Evolutionary conservation across 2,113 vertebrate species (phyloP).

Genomic region (Eolophus roseicapilla): DNA sequence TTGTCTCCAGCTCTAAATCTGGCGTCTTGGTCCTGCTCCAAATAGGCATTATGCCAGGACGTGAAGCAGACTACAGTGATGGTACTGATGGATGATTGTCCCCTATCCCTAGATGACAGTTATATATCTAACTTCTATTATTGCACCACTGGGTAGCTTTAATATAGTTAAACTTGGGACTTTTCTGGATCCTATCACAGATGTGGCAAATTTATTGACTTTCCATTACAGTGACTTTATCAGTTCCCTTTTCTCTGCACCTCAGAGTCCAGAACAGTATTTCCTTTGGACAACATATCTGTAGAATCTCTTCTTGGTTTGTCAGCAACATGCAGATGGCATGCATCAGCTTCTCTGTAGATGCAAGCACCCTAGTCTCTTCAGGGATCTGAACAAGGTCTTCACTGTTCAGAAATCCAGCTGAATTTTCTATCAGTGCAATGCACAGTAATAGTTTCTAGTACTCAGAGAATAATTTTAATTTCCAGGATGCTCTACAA

Average conservation of each 20-base stretch:
- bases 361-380: neutral
- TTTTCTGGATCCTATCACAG: constrained; percentile 18
- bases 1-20: neutral
- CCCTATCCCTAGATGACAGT: neutral
- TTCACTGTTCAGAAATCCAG: neutral
- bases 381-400: neutral
- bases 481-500: neutral
- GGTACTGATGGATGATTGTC: constrained; percentile 14
- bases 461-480: neutral
- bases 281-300: neutral
- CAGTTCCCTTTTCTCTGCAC: neutral
- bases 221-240: constrained; percentile 15
- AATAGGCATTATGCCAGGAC: neutral
- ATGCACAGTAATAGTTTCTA: neutral
- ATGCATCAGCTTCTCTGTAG: neutral
- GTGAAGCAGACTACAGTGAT: neutral
- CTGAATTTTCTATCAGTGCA: neutral
- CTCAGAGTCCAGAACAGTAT: neutral
- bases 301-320: neutral
- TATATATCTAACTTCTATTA: constrained; percentile 30
- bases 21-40: neutral
- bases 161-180: constrained; percentile 27
- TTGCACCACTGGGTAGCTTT: neutral
- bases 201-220: constrained; percentile 1
- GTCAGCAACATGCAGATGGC: neutral